Percentiles rank a stretch among this genome's conserved stretches.
These are phyloP conservation scores for Rhabdomys dilectus DNA, from an alignment of 2,113 vertebrate species.

Conservation along the genomic window DNA sequence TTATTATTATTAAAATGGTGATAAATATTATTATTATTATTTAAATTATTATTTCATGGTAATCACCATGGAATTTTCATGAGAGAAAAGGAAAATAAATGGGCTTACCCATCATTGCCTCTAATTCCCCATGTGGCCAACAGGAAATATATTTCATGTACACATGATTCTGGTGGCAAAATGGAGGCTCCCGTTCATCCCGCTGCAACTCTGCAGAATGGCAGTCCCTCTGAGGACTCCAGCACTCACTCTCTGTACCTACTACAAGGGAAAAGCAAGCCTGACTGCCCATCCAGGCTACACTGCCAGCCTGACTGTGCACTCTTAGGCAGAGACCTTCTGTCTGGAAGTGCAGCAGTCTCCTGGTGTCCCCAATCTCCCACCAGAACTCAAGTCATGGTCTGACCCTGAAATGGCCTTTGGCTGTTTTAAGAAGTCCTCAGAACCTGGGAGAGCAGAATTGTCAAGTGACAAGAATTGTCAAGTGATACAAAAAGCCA, in stretches of 20 bases:
- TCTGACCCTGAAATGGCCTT: conserved; percentile 60
- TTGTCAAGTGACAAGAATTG: conserved; percentile 11
- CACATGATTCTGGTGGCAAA: fast-evolving
- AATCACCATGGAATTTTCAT: neutral
- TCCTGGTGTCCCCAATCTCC: neutral
- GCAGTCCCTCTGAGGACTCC: neutral
- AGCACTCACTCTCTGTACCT: neutral
- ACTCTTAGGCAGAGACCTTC: conserved; percentile 24
- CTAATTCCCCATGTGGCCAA: neutral
- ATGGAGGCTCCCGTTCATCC: neutral
- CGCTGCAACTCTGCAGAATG: neutral
- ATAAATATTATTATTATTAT: neutral
- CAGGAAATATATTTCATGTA: neutral
- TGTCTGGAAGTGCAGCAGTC: conserved; percentile 29
- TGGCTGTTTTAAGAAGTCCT: conserved; percentile 21
- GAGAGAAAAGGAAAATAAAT: neutral
- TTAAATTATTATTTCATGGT: neutral
- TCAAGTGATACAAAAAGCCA: neutral
- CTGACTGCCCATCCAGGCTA: neutral
- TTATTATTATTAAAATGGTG: neutral
- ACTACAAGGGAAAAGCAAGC: neutral
- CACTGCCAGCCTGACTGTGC: fast-evolving
- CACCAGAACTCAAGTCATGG: neutral
- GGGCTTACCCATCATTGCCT: neutral
- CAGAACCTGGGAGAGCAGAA: neutral